These are phyloP conservation scores for Fissipunctia ypsillon DNA, from an alignment of 2,888 invertebrate species.

Conservation along the genomic window DNA sequence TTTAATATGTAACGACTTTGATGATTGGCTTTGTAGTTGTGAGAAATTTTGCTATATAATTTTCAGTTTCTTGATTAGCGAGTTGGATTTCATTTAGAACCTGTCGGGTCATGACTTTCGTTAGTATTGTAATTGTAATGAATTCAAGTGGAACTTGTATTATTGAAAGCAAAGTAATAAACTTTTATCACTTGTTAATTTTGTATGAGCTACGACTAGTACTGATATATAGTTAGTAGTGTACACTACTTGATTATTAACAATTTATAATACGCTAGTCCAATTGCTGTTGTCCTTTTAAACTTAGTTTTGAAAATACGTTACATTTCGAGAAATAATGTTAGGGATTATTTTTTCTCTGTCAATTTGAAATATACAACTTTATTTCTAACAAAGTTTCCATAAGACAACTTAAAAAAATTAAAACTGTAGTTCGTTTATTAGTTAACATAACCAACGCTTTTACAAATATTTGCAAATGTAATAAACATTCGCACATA, in stretches of 20 bases:
- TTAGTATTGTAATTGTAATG: neutral
- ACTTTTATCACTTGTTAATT: constrained; percentile 10
- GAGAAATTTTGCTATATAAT: constrained; percentile 76
- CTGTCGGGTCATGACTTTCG: constrained; percentile 12
- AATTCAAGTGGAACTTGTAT: constrained; percentile 30
- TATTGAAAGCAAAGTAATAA: constrained; percentile 16
- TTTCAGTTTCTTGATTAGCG: constrained; percentile 65
- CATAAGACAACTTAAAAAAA: neutral
- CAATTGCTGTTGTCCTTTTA: neutral
- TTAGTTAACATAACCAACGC: neutral
- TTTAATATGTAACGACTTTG: constrained; percentile 66
- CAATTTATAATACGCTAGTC: neutral
- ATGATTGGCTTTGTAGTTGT: constrained; percentile 68
- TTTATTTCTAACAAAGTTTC: neutral
- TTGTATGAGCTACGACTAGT: neutral
- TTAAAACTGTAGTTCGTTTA: too few relatives aligned
- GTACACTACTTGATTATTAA: neutral
- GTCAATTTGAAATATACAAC: neutral
- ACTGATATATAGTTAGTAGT: neutral
- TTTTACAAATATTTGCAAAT: constrained; percentile 23
- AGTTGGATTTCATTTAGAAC: constrained; percentile 62
- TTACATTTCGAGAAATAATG: too few relatives aligned
- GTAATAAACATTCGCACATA: constrained; percentile 9
- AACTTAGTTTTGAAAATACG: neutral
- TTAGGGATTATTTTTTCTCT: neutral